Base-by-base conservation (phyloP, 2,888 invertebrate genomes). In the Spodoptera picta region DNA sequence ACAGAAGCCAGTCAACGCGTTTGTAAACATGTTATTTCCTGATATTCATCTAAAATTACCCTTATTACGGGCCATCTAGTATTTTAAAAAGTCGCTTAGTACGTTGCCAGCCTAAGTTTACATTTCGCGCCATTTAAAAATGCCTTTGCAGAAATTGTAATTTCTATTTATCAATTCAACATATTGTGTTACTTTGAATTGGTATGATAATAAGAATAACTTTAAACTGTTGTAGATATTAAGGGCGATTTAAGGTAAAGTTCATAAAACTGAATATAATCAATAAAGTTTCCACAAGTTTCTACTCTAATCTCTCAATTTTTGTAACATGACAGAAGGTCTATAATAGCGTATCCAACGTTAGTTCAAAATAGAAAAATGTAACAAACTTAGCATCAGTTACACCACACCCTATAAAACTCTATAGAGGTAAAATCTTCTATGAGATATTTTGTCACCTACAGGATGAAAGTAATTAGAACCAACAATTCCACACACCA, bases 361-460 rank as follows among this genome's bases (percentile, higher is more conserved):
- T 24, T 11, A 10, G 3, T 47, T 5, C 0, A 51, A 46, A 24
- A 1, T 4, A 9, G 3, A 0, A 1, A 24, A 1, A 4, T 9
- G 1, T 53, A 31, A 43, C 44, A 42, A 45, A 11, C n/a, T 12
- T 23, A 10, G 6, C 24, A 42, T 47, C 44, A 24, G 31, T 10
- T 43, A 41, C 11, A 3, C 19, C 11, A 19, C 19, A 19, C 19
- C 19, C 19, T 19, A 19, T 19, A 19, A 19, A 1, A 11, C 19
- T 14, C 1, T 12, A 23, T 36, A n/a, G n/a, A n/a, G n/a, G n/a
- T n/a, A 36, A 6, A 36, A 36, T 36, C 6, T 36, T 36, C 36
- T 7, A 47, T 23, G 55, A 44, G 48, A 48, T 70, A 68, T 56
- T 70, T 56, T 42, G 70, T 48, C 63, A 70, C 48, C 5, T 42